phyloP scores from a whole-genome alignment of 2,797 vertebrate species.

The Leucoraja ocellata region DNA sequence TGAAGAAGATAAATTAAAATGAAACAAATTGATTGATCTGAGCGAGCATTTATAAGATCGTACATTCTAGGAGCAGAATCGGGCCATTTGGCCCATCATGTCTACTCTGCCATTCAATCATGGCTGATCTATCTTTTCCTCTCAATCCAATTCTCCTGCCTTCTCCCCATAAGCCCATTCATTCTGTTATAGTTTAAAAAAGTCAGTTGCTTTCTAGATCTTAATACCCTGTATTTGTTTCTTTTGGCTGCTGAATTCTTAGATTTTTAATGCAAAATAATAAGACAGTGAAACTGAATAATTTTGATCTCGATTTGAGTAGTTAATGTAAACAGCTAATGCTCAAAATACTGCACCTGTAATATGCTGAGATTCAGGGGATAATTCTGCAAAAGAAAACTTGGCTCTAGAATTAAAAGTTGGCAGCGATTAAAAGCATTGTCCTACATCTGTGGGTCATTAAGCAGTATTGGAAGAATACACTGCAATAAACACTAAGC shows the following conservation, averaged over 20 bases:
- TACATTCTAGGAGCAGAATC: no score
- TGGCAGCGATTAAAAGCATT: neutral
- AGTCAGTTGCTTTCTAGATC: neutral
- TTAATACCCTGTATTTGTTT: neutral
- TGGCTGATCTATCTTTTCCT: no score
- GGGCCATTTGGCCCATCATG: no score
- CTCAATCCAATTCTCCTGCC: no score
- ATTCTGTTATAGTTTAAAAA: no score
- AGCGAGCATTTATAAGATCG: neutral
- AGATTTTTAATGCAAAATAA: neutral
- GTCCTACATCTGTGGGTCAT: neutral
- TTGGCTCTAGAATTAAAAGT: neutral
- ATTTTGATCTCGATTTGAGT: neutral
- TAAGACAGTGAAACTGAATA: neutral
- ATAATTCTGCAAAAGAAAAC: neutral
- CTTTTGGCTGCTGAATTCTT: neutral
- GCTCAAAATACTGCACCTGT: neutral
- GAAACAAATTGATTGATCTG: neutral
- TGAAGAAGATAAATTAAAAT: neutral
- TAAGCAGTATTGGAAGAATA: neutral
- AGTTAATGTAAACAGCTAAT: neutral
- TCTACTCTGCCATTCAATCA: no score
- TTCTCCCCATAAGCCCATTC: no score
- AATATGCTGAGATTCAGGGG: neutral
- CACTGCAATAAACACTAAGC: no score